Percentiles rank a stretch among this genome's conserved stretches.
Conservation (phyloP, 2,888 invertebrate species). For the Oasisia sp. region DNA sequence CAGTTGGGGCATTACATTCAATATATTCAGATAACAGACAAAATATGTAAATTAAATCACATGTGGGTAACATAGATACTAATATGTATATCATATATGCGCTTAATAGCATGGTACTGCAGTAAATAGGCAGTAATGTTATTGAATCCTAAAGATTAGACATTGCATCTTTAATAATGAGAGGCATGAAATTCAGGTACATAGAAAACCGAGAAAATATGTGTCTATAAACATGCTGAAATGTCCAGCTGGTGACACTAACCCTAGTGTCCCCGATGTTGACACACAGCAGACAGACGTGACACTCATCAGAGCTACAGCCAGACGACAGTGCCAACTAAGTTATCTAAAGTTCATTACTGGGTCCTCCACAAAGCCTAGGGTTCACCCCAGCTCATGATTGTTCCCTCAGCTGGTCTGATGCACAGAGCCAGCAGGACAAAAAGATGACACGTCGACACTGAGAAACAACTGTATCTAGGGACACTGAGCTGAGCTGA, state of each 20-base stretch:
- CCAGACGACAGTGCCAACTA: not conserved
- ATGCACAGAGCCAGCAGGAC: not conserved
- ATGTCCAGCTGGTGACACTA: not conserved
- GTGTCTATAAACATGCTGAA: not conserved
- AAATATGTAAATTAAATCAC: too few relatives aligned
- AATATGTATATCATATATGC: too few relatives aligned
- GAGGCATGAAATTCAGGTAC: not conserved
- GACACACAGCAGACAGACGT: not conserved
- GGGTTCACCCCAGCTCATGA: not conserved
- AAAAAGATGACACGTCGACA: not conserved
- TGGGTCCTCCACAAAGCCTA: not conserved
- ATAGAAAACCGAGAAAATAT: not conserved
- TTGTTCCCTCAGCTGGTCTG: not conserved
- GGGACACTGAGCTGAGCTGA: slow-evolving; percentile 32
- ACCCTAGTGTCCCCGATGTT: not conserved
- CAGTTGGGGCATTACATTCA: too few relatives aligned
- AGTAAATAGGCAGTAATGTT: too few relatives aligned
- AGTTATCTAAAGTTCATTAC: not conserved
- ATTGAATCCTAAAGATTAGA: too few relatives aligned
- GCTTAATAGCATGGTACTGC: too few relatives aligned
- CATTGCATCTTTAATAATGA: too few relatives aligned
- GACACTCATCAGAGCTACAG: not conserved
- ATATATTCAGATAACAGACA: too few relatives aligned
- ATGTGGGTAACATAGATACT: too few relatives aligned
- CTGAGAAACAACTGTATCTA: not conserved